Evolutionary conservation across 2,113 vertebrate species (phyloP).

Genomic region (Sinocyclocheilus maitianheensis): DNA sequence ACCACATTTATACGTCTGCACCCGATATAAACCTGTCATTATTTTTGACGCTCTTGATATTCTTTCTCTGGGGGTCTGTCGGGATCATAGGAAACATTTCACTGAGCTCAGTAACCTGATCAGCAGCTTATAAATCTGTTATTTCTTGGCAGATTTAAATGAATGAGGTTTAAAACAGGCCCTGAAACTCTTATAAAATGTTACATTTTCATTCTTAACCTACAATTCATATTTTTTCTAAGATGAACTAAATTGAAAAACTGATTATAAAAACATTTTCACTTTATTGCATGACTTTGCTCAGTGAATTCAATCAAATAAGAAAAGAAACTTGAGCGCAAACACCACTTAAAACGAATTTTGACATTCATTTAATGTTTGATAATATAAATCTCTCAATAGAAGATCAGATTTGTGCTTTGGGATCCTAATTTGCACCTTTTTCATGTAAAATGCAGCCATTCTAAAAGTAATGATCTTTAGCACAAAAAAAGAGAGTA

Average conservation of each 20-base stretch:
- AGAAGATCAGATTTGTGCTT: not conserved
- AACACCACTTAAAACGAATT: not conserved
- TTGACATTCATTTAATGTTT: not conserved
- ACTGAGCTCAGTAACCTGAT: not conserved
- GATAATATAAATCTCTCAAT: not conserved
- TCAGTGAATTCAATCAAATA: not conserved
- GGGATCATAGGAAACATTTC: not conserved
- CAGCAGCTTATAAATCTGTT: not conserved
- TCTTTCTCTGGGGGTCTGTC: not conserved
- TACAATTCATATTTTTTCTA: not conserved
- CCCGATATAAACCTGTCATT: not conserved
- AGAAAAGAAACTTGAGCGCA: not conserved
- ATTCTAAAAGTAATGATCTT: not conserved
- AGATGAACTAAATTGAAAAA: not conserved
- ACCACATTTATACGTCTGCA: not conserved
- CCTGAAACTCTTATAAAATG: not conserved
- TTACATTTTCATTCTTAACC: not conserved
- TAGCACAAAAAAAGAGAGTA: too few species aligned
- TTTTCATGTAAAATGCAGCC: not conserved
- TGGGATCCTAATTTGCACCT: not conserved
- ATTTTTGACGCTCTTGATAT: not conserved
- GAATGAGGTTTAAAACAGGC: not conserved
- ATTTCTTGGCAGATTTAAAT: not conserved
- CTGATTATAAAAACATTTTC: not conserved
- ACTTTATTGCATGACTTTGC: not conserved